Conservation (phyloP, 2,113 vertebrate genomes). For the Aspidoscelis tigris region DNA sequence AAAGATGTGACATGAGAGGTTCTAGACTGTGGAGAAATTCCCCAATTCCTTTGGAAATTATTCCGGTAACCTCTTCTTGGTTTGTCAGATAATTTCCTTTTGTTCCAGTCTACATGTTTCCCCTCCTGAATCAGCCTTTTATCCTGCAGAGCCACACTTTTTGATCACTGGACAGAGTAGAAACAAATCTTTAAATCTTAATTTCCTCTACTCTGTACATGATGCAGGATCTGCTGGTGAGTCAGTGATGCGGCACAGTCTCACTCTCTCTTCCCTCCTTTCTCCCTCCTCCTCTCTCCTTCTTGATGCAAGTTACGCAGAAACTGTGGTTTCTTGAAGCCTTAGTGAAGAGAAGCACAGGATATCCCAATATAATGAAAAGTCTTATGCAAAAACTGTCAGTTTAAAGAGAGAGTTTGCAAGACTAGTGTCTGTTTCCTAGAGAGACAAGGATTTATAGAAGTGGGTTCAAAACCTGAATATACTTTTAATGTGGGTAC, state of each 20-base stretch:
- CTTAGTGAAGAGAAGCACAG: neutral
- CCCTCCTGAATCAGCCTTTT: neutral
- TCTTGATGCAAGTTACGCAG: neutral
- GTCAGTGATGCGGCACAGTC: slow-evolving; percentile 24
- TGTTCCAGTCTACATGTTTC: neutral
- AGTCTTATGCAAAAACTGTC: slow-evolving; percentile 14
- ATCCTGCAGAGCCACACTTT: neutral
- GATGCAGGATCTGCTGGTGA: slow-evolving; percentile 31
- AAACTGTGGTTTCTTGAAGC: slow-evolving; percentile 23
- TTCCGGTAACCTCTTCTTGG: neutral
- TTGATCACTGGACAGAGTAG: slow-evolving; percentile 15
- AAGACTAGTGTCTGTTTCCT: neutral
- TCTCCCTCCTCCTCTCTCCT: neutral
- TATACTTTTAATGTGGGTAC: neutral
- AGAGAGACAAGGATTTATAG: neutral
- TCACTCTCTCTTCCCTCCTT: neutral
- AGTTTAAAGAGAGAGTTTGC: neutral
- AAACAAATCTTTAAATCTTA: slow-evolving; percentile 32
- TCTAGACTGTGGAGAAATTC: too few species aligned
- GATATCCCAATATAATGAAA: slow-evolving; percentile 36
- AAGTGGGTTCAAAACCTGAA: slow-evolving; percentile 9
- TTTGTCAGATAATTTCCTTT: neutral
- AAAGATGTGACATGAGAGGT: neutral
- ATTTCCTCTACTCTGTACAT: slow-evolving; percentile 5
- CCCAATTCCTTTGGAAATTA: too few species aligned